Percentiles rank a stretch among this genome's conserved stretches.
These are phyloP conservation scores for Plusia festucae DNA, from an alignment of 2,888 invertebrate species.

Conservation along the genomic window DNA sequence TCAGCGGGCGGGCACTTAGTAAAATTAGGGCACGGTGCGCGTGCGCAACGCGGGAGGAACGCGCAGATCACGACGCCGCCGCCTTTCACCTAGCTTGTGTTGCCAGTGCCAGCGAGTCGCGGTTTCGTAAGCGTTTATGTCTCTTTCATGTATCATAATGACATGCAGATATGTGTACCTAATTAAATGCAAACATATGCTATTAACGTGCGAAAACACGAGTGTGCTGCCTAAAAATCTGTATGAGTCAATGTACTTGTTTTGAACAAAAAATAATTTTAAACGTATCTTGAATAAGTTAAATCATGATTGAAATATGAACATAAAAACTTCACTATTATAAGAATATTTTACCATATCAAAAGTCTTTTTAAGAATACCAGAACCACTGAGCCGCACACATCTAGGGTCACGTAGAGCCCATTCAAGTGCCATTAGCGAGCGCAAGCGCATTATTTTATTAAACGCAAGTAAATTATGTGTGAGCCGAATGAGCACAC, in stretches of 20 bases:
- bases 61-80: slow-evolving; percentile 58
- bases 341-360: background rate
- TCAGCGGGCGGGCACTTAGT: slow-evolving; percentile 77
- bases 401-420: slow-evolving; percentile 59
- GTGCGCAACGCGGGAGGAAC: slow-evolving; percentile 65
- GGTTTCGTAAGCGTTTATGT: slow-evolving; percentile 20
- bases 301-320: background rate
- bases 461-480: slow-evolving; percentile 53
- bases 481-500: slow-evolving; percentile 49
- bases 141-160: background rate
- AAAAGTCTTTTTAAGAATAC: background rate
- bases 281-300: background rate
- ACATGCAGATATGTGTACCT: slow-evolving; percentile 8
- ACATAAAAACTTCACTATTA: background rate
- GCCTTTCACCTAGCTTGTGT: slow-evolving; percentile 73
- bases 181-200: slow-evolving; percentile 1
- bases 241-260: background rate
- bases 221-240: background rate
- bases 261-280: background rate
- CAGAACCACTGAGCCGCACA: slow-evolving; percentile 29
- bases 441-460: slow-evolving; percentile 54
- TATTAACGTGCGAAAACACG: background rate
- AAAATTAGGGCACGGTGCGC: slow-evolving; percentile 72
- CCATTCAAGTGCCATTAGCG: slow-evolving; percentile 60
- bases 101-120: slow-evolving; percentile 35